Evolutionary conservation across 2,888 invertebrate genomes (phyloP).

Genomic region (Thereva unica): DNA sequence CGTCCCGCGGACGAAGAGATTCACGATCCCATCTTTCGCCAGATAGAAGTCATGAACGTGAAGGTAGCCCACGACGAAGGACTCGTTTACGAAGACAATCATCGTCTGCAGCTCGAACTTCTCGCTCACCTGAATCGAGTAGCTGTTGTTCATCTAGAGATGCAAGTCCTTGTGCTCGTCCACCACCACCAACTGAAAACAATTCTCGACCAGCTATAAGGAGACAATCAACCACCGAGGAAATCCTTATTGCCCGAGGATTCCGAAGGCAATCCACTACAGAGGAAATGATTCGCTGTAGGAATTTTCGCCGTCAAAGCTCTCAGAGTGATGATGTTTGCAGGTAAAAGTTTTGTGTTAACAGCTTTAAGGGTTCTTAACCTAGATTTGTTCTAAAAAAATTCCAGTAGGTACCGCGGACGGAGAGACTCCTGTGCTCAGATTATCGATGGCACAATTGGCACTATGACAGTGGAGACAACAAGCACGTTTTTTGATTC

Average conservation of each 20-base stretch:
- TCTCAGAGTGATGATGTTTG: slow-evolving; percentile 85
- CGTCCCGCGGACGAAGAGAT: slow-evolving; percentile 73
- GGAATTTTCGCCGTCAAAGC: slow-evolving; percentile 87
- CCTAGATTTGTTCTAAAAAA: slow-evolving; percentile 7
- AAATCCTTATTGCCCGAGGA: slow-evolving; percentile 86
- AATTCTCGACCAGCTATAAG: slow-evolving; percentile 75
- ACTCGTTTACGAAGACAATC: slow-evolving; percentile 77
- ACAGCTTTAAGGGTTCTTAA: not conserved
- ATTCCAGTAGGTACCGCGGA: slow-evolving; percentile 52
- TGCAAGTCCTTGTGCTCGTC: slow-evolving; percentile 77
- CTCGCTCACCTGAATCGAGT: slow-evolving; percentile 72
- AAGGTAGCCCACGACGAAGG: slow-evolving; percentile 76
- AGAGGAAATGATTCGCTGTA: slow-evolving; percentile 89
- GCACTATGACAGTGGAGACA: slow-evolving; percentile 91
- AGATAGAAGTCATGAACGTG: slow-evolving; percentile 78
- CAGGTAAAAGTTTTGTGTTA: slow-evolving; percentile 55
- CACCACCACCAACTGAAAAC: slow-evolving; percentile 60
- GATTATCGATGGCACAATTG: slow-evolving; percentile 88
- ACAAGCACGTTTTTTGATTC: slow-evolving; percentile 91
- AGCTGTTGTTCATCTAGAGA: slow-evolving; percentile 80
- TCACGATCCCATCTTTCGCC: slow-evolving; percentile 80
- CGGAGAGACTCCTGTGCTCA: slow-evolving; percentile 81
- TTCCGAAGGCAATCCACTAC: slow-evolving; percentile 89
- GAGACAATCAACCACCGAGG: slow-evolving; percentile 88
- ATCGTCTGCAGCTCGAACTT: slow-evolving; percentile 70